Base-by-base conservation (phyloP, 2,888 invertebrate genomes). In the Drosophila antonietae region DNA sequence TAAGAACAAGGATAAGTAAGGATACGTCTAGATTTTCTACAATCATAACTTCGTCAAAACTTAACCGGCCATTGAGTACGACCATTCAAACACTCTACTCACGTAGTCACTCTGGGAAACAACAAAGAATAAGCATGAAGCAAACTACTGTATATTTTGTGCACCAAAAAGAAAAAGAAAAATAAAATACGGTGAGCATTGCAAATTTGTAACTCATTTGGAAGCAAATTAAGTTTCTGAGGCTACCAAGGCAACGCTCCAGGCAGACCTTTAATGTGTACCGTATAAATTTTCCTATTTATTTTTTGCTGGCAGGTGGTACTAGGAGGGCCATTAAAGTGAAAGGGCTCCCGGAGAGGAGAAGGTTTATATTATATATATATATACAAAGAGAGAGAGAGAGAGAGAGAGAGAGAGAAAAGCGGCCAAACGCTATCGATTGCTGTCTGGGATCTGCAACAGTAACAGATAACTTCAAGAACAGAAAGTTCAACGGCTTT, bases 271-370 rank as follows among this genome's bases (percentile, higher is more conserved):
- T 81, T 78, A 90, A 89, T 80, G 72, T 55, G 67, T 63, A 64
- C 49, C 62, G 75, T 77, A 85, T 88, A 89, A 76, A 89, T 85
- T 81, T 80, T 41, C 78, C 78, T 81, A 81, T 85, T 88, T 89
- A 78, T 74, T 80, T 70, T 23, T 51, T 53, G 60, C 44, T 20
- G 57, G 52, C 35, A 33, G 71, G 57, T 68, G 69, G 56, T 51
- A 31, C 37, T 47, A 51, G 57, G 44, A 58, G 43, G 60, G 47
- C 64, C 75, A 66, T 75, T 78, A 79, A 74, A 75, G 63, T 52
- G 55, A 78, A 77, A 73, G 83, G 67, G 57, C 76, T 75, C 33
- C 44, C 56, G 31, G 20, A 46, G 8, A 15, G 46, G 31, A 8
- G 20, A 23, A 41, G 15, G 20, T 20, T 20, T 28, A 28, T 28